These are phyloP conservation scores for Arctocebus calabarensis DNA, from an alignment of 2,797 vertebrate genomes.

Conservation along the genomic window DNA sequence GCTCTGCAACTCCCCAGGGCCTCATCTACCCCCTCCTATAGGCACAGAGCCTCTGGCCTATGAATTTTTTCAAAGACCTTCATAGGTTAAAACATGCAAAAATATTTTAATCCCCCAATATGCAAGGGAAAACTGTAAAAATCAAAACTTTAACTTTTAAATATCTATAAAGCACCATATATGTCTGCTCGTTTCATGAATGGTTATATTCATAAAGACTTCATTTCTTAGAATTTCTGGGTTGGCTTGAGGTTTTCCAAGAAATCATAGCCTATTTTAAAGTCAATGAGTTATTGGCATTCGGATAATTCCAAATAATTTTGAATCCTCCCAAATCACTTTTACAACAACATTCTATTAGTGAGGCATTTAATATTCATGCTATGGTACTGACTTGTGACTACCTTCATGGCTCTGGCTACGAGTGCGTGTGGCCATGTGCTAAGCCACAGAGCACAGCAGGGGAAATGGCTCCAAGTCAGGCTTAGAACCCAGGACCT, in stretches of 20 bases:
- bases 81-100: background rate
- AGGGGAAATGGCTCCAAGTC: background rate
- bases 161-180: background rate
- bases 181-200: background rate
- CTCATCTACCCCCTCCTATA: background rate
- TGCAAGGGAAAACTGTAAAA: conserved; percentile 45
- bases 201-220: background rate
- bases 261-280: conserved; percentile 43
- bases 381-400: background rate
- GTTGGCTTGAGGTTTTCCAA: background rate
- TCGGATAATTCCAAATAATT: background rate
- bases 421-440: accelerated
- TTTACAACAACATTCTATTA: background rate
- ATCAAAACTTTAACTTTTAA: background rate
- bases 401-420: background rate
- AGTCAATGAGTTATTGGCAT: background rate
- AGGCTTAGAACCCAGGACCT: accelerated
- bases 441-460: background rate
- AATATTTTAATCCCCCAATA: background rate
- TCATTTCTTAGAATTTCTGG: conserved; percentile 16
- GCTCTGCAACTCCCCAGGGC: background rate
- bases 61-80: background rate
- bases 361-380: background rate
- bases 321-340: background rate
- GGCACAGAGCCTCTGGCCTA: background rate